Evolutionary conservation across 1,140 invertebrate genomes (phyloP).

Genomic region (Leptopilina boulardi): DNA sequence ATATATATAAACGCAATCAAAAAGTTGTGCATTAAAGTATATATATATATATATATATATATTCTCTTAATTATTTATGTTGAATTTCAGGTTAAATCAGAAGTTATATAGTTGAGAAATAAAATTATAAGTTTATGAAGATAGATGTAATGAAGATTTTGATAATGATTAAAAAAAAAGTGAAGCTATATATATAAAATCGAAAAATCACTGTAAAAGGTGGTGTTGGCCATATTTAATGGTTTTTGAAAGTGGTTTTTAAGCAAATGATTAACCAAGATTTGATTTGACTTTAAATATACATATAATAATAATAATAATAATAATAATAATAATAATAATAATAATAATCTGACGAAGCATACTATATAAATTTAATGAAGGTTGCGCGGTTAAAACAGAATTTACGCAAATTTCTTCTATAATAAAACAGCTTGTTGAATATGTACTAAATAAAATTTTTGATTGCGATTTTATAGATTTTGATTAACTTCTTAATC

Average conservation of each 20-base stretch:
- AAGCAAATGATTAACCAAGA: not conserved
- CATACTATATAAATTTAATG: constrained; percentile 3
- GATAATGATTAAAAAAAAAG: not conserved
- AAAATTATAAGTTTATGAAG: constrained; percentile 11
- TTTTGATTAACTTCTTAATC: constrained; percentile 7
- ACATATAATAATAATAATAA: no score
- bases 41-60: no score
- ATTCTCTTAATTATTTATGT: constrained; percentile 10
- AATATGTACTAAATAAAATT: not conserved
- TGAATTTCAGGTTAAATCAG: not conserved
- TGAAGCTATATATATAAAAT: constrained; percentile 7
- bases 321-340: no score
- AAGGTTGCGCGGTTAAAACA: constrained; percentile 12
- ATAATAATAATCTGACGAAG: not conserved
- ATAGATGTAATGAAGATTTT: constrained; percentile 14
- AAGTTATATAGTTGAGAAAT: not conserved
- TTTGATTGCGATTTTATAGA: not conserved
- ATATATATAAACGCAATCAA: no score
- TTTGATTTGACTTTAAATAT: not conserved
- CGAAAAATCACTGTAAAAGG: not conserved
- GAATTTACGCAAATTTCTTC: constrained; percentile 4
- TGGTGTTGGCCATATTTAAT: not conserved
- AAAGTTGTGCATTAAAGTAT: not conserved
- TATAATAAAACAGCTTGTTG: not conserved
- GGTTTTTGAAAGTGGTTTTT: not conserved